A percentile compares a stretch with the other conserved stretches of the same genome.
phyloP scores from a whole-genome alignment of 2,113 vertebrate species.

The Lanius ludovicianus region DNA sequence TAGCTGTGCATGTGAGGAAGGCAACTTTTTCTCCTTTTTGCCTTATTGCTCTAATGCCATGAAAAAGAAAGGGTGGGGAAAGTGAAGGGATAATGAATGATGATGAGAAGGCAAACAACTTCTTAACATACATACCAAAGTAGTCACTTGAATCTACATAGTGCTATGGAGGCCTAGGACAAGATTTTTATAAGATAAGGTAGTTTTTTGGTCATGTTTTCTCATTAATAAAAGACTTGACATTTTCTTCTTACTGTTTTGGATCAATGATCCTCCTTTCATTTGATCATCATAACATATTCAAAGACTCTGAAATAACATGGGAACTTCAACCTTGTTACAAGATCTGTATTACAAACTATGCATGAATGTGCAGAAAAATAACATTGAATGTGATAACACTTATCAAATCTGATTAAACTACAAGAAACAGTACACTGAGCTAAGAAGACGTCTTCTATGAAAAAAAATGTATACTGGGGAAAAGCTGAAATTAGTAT shows the following conservation, averaged over 20 bases:
- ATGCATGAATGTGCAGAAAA: neutral
- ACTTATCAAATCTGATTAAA: neutral
- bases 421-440: neutral
- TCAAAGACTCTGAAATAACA: neutral
- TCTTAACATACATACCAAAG: neutral
- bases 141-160: neutral
- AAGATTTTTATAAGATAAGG: neutral
- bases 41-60: neutral
- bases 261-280: neutral
- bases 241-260: neutral
- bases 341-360: neutral
- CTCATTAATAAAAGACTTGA: neutral
- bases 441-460: neutral
- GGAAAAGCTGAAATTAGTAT: neutral
- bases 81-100: neutral
- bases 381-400: neutral
- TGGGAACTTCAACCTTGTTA: neutral
- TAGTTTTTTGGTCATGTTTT: neutral
- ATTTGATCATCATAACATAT: neutral
- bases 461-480: neutral
- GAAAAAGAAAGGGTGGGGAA: neutral
- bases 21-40: neutral
- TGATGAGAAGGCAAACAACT: neutral
- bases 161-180: neutral
- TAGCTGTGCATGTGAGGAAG: neutral